phyloP scores from a whole-genome alignment of 2,113 vertebrate genomes.

The Manacus vitellinus region DNA sequence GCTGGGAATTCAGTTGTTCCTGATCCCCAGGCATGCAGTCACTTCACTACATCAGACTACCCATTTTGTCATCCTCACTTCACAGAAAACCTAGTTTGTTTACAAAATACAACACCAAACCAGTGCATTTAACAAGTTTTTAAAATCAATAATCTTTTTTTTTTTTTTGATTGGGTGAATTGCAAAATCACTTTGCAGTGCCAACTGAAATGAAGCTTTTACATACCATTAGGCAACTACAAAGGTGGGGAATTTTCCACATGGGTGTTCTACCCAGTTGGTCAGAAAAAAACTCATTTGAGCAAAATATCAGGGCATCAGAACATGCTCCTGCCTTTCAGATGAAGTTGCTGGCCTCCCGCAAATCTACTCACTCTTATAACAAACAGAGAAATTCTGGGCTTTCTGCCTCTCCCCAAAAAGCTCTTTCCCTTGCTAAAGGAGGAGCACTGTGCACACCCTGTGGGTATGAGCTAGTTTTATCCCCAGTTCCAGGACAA shows the following conservation, averaged over 20 bases:
- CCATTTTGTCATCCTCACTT: conserved; percentile 11
- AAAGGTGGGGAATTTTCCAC: conserved; percentile 64
- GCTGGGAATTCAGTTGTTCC: conserved; percentile 54
- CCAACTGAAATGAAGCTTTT: conserved; percentile 51
- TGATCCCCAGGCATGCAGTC: conserved; percentile 46
- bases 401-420: background rate
- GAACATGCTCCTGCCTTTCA: background rate
- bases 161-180: conserved; percentile 2
- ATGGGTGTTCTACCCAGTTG: conserved; percentile 30
- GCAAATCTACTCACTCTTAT: background rate
- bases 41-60: conserved; percentile 2
- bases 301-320: background rate
- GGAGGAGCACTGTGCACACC: background rate
- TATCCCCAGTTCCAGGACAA: background rate
- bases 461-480: background rate
- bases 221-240: conserved; percentile 63
- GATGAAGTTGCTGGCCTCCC: background rate
- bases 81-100: conserved; percentile 23
- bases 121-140: conserved; percentile 27
- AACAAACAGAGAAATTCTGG: background rate
- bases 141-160: conserved; percentile 6
- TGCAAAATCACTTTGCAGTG: conserved; percentile 14
- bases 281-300: background rate
- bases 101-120: conserved; percentile 5
- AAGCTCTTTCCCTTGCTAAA: background rate